phyloP scores from a whole-genome alignment of 2,113 vertebrate species.

The Psilopsiagon aurifrons region DNA sequence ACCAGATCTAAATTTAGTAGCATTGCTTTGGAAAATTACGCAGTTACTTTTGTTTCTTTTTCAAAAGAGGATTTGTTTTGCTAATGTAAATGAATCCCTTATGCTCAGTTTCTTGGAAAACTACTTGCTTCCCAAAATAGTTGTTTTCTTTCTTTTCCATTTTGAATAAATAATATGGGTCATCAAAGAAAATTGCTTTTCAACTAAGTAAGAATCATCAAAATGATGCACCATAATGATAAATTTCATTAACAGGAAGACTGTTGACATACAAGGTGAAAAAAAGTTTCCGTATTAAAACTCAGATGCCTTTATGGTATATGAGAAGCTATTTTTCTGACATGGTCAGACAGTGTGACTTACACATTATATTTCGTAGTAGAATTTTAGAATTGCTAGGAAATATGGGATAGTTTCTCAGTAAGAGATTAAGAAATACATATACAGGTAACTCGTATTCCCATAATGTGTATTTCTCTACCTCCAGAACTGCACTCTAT shows the following conservation, averaged over 20 bases:
- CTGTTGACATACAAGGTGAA: conserved; percentile 55
- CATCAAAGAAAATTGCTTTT: conserved; percentile 73
- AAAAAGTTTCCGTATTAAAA: neutral
- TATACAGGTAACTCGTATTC: neutral
- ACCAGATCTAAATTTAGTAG: conserved; percentile 20
- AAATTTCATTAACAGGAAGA: conserved; percentile 48
- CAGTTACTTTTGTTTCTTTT: neutral
- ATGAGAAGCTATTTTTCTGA: neutral
- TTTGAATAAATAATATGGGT: conserved; percentile 51
- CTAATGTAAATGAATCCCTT: conserved; percentile 61
- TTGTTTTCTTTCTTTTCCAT: conserved; percentile 25
- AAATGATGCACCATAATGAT: conserved; percentile 47
- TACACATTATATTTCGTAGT: neutral
- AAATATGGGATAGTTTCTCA: neutral
- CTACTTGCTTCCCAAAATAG: conserved; percentile 38
- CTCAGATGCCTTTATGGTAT: neutral
- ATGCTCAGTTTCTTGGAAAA: conserved; percentile 40
- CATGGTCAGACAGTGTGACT: neutral
- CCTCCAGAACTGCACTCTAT: neutral
- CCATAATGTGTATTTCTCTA: neutral
- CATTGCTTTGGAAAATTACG: neutral
- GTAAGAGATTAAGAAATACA: neutral
- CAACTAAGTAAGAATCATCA: conserved; percentile 62
- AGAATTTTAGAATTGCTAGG: neutral
- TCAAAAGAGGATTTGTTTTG: conserved; percentile 31